These are phyloP conservation scores for Catocala fraxini DNA, from an alignment of 2,888 invertebrate genomes.

Conservation along the genomic window DNA sequence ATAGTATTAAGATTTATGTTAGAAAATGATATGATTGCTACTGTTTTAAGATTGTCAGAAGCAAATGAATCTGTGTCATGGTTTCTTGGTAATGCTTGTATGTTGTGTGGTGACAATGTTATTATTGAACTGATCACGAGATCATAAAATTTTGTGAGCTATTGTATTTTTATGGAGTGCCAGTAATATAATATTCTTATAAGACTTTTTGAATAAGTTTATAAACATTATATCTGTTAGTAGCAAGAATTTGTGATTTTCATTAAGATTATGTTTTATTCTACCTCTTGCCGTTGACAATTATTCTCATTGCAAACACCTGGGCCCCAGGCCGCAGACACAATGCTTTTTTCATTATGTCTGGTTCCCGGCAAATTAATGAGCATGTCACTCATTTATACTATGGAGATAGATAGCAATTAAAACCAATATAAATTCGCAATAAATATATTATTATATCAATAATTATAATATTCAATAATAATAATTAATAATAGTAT, in stretches of 20 bases:
- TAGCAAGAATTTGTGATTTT: too few species aligned
- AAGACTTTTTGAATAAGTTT: too few species aligned
- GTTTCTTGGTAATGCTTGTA: conserved; percentile 74
- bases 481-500: conserved; percentile 58
- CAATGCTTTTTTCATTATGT: too few species aligned
- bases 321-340: too few species aligned
- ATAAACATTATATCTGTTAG: too few species aligned
- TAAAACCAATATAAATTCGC: conserved; percentile 55
- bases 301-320: too few species aligned
- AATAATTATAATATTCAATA: conserved; percentile 77
- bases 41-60: conserved; percentile 52
- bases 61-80: conserved; percentile 61
- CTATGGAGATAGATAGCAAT: conserved; percentile 7
- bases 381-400: too few species aligned
- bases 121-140: conserved; percentile 52
- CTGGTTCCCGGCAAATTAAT: too few species aligned
- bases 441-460: conserved; percentile 84
- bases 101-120: conserved; percentile 50
- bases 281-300: too few species aligned
- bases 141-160: conserved; percentile 9
- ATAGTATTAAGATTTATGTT: conserved; percentile 56
- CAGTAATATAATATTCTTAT: too few species aligned
- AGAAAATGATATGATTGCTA: conserved; percentile 42
- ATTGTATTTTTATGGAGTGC: too few species aligned
- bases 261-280: too few species aligned